Conservation (phyloP, 2,888 invertebrate species). For the Cataglyphis rosenhaueri region DNA sequence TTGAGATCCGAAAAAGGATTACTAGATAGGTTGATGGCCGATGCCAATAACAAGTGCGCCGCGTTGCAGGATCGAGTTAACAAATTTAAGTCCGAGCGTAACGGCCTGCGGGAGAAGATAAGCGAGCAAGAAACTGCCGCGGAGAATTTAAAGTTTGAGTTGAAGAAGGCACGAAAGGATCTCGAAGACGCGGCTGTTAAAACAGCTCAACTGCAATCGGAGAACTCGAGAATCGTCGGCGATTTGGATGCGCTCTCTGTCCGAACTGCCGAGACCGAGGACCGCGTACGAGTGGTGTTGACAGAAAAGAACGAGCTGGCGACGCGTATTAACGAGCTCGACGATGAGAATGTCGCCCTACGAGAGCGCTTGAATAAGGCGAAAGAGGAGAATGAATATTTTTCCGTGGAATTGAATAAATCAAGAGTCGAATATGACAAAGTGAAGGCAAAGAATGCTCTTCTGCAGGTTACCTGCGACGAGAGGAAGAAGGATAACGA, state of each 20-base stretch:
- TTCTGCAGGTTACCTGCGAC: slow-evolving; percentile 38
- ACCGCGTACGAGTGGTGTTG: slow-evolving; percentile 54
- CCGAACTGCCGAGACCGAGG: slow-evolving; percentile 55
- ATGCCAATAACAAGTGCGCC: slow-evolving; percentile 32
- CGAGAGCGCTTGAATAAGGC: slow-evolving; percentile 67
- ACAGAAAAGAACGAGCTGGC: slow-evolving; percentile 62
- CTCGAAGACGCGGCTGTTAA: slow-evolving; percentile 38
- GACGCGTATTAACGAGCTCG: slow-evolving; percentile 60
- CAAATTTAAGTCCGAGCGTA: slow-evolving; percentile 39
- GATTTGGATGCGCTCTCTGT: slow-evolving; percentile 50
- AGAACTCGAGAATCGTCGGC: slow-evolving; percentile 54
- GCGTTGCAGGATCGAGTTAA: slow-evolving; percentile 43
- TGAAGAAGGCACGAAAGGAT: slow-evolving; percentile 28
- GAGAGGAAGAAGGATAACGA: slow-evolving; percentile 44
- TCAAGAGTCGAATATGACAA: slow-evolving; percentile 63
- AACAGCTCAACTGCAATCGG: slow-evolving; percentile 49
- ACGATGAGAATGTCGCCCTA: slow-evolving; percentile 64
- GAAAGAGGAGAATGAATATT: slow-evolving; percentile 66
- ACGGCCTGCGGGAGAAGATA: slow-evolving; percentile 40
- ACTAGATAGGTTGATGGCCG: slow-evolving; percentile 49
- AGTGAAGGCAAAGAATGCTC: slow-evolving; percentile 49
- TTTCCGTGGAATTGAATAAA: slow-evolving; percentile 67
- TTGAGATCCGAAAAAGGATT: slow-evolving; percentile 55
- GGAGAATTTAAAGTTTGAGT: slow-evolving; percentile 37
- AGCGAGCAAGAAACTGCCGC: slow-evolving; percentile 7